A percentile compares a stretch with the other conserved stretches of the same genome.
These are phyloP conservation scores for Dastarcus helophoroides DNA, from an alignment of 2,888 invertebrate genomes.

Conservation along the genomic window DNA sequence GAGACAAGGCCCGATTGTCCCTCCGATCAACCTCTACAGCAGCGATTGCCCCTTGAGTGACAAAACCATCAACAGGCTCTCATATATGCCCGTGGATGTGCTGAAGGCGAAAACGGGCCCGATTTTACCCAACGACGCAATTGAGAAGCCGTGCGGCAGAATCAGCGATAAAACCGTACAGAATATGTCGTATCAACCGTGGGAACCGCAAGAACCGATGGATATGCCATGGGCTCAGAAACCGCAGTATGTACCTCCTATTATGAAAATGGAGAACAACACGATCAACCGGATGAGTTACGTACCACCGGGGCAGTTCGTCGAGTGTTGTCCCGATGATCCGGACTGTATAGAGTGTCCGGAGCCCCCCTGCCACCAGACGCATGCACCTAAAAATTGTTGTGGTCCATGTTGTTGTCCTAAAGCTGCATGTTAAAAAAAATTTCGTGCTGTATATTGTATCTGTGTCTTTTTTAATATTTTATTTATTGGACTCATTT, in stretches of 20 bases:
- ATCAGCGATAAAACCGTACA: conserved; percentile 32
- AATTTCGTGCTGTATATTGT: conserved; percentile 6
- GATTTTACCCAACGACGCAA: conserved; percentile 25
- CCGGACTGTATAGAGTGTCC: conserved; percentile 40
- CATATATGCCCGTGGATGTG: conserved; percentile 39
- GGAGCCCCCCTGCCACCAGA: conserved; percentile 20
- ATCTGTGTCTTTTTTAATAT: too few relatives aligned
- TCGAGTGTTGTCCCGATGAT: conserved; percentile 45
- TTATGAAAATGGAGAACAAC: conserved; percentile 41
- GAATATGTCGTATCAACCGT: conserved; percentile 40
- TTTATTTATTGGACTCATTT: too few relatives aligned
- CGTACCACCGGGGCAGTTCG: conserved; percentile 47
- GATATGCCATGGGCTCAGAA: conserved; percentile 38
- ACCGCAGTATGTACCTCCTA: conserved; percentile 34
- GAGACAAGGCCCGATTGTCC: conserved; percentile 35
- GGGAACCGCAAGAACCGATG: conserved; percentile 31
- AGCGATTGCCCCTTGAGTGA: conserved; percentile 37
- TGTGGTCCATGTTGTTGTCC: conserved; percentile 33
- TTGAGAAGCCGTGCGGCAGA: conserved; percentile 26
- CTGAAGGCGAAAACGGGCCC: conserved; percentile 27
- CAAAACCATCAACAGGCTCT: conserved; percentile 46
- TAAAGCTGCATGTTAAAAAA: conserved; percentile 29
- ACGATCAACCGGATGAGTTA: conserved; percentile 52
- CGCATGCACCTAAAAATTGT: conserved; percentile 21
- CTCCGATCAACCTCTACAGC: conserved; percentile 28